Evolutionary conservation across 1,140 invertebrate genomes (phyloP), one percentile per base, ranked within the genome.

Genomic region (Forficula auricularia): DNA sequence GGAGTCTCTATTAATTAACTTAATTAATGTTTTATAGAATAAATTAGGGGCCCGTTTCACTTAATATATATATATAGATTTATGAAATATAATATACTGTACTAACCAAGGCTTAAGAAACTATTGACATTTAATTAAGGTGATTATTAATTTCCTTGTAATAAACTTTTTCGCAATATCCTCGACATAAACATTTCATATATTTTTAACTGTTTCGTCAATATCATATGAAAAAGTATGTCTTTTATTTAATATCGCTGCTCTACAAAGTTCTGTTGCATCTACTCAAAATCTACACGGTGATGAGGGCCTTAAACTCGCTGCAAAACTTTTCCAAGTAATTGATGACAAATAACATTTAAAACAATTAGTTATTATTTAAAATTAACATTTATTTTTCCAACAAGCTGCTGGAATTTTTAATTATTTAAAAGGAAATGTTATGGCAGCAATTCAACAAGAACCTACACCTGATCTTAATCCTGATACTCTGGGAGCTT

Each of bases 181-280:
- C n/a, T n/a, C n/a, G n/a, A n/a, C n/a, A n/a, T n/a, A n/a, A n/a
- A n/a, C n/a, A n/a, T 43, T 37, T 46, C 47, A 33, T 44, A 47
- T 50, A 46, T 53, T 60, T 68, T 35, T 53, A 87, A 82, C 84
- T 12, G 71, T 89, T 37, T 72, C 84, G 31, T 88, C 86, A 3
- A 62, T 92, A 40, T 68, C 74, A 3, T 99, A 87, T 63, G 96
- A 99, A 63, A 87, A 85, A 57, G 77, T 92, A 30, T 97, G 91
- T 57, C 76, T 98, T 37, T 67, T 99, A 2, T 99, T 95, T 65
- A 99, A 99, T 62, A 90, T 97, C 54, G 96, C 82, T 12, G 89
- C 94, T 2, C 65, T 96, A 48, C 88, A 96, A 65, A 88, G 82
- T 59, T 73, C 81, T 43, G 72, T 98, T 3, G 95, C 89, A 4